Evolutionary conservation across 2,797 vertebrate species (phyloP), one percentile per base, ranked within the genome.

Genomic region (Strix occidentalis): DNA sequence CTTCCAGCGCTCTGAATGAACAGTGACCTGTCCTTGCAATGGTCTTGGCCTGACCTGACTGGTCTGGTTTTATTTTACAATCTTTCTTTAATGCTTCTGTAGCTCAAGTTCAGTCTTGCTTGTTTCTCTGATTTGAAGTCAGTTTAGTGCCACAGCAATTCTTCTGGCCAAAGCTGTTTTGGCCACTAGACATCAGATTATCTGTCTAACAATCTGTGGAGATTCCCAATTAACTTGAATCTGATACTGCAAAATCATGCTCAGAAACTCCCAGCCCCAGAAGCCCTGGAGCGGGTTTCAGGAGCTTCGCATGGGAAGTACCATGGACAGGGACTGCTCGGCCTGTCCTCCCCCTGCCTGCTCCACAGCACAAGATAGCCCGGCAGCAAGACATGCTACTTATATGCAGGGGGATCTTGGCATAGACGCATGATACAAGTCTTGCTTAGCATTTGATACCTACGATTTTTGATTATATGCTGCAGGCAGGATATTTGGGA

Each of bases 251-350:
- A 25, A 78, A 87, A 31, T 64, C 5, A 1, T 33, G n/a, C 31
- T 85, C 2, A 4, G 57, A 20, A 93, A 13, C 10, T 56, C 18
- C 10, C 23, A 16, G 21, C 20, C 79, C 28, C 3, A 2, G 16
- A 6, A 37, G 75, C 53, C 35, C 20, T 43, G 13, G 18, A 31
- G 28, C 35, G 12, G 25, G 3, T 82, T 69, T 84, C 28, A 41
- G 84, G 51, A 54, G 3, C 17, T 0, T 0, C 4, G 13, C 0
- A 0, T 87, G 56, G 29, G 9, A 35, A 78, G 96, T 93, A 96
- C 96, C 95, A 96, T 94, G 96, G 95, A 97, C 96, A 97, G 94
- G 54, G 96, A 35, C 94, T 33, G 13, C 26, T 29, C 1, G 1
- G n/a, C 46, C 64, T 29, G 33, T 19, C 28, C 50, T 58, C 5